A percentile compares a stretch with the other conserved stretches of the same genome.
Conservation (phyloP, 2,888 invertebrate genomes). For the Autographa gamma region DNA sequence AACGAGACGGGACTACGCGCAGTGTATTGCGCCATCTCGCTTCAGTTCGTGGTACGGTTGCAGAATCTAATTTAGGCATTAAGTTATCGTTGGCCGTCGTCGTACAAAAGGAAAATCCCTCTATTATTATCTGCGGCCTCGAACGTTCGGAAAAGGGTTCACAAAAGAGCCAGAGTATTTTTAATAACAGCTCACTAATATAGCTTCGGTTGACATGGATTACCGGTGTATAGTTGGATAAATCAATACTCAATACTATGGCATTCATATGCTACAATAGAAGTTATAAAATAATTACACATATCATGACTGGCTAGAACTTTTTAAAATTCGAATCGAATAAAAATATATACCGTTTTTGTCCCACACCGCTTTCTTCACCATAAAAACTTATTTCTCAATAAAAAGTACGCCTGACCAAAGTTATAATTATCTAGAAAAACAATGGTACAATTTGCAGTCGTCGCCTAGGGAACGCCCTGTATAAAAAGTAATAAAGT, state of each 20-base stretch:
- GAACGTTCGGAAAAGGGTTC: constrained; percentile 34
- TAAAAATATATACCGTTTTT: background rate
- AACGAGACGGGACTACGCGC: too few species aligned
- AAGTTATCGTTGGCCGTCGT: constrained; percentile 5
- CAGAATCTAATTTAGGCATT: constrained; percentile 16
- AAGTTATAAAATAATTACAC: background rate
- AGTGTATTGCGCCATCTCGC: too few species aligned
- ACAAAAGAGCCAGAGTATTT: constrained; percentile 49
- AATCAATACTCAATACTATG: background rate
- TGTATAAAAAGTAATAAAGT: background rate
- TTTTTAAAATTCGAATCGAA: background rate
- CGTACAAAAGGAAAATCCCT: constrained; percentile 19
- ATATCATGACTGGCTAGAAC: background rate
- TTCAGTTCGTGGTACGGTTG: too few species aligned
- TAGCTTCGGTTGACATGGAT: background rate
- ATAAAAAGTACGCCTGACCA: background rate
- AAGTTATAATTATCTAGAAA: constrained; percentile 1
- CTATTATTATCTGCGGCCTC: constrained; percentile 39
- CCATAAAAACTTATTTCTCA: background rate
- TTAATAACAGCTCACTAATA: constrained; percentile 44
- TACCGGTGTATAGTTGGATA: background rate
- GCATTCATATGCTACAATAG: background rate
- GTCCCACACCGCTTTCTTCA: background rate
- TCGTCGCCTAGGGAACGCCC: background rate
- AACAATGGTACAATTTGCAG: background rate